Base-by-base conservation (phyloP, 1,140 invertebrate species). In the Agrypnia vestita region DNA sequence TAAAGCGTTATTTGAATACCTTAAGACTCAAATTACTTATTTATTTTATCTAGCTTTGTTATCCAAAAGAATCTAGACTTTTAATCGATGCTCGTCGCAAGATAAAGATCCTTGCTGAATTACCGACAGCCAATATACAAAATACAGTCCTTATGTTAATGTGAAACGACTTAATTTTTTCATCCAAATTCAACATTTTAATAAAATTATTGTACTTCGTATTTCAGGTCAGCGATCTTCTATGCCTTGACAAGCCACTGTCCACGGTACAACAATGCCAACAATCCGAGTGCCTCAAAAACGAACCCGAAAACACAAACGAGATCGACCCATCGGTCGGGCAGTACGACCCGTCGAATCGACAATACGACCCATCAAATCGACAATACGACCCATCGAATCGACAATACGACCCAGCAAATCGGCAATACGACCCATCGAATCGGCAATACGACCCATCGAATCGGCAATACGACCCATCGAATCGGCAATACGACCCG, bases 231-330 rank as follows among this genome's bases (percentile, higher is more conserved):
- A 46, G 56, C 15, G 79, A 80, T 51, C 71, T 76, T 13, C 11
- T 83, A 13, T 83, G 82, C 59, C 49, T 64, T 3, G 82, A 83
- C 47, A 75, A 67, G 44, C 76, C 69, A 17, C 69, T 76, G 61
- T 11, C 82, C 13, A 8, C 73, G 11, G 64, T 56, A 17, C 82
- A 83, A 71, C 75, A 77, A 78, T 83, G 82, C 43, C 76, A 78
- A 56, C 73, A 61, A 47, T 61, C 56, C 11, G 73, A 76, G 15
- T 76, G 55, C 56, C n/a, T 43, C 21, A 17, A 59, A 19, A 35
- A n/a, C 43, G 76, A 82, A 21, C 69, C 69, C 11, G 49, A 56
- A 71, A 73, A 73, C 25, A 56, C 71, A 4, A 73, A 73, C 71
- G 71, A 73, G 53, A 56, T 73, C 53, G 79, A 21, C 61, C 80